These are phyloP conservation scores for Malthinus flaveolus DNA, from an alignment of 2,888 invertebrate genomes.

Conservation along the genomic window DNA sequence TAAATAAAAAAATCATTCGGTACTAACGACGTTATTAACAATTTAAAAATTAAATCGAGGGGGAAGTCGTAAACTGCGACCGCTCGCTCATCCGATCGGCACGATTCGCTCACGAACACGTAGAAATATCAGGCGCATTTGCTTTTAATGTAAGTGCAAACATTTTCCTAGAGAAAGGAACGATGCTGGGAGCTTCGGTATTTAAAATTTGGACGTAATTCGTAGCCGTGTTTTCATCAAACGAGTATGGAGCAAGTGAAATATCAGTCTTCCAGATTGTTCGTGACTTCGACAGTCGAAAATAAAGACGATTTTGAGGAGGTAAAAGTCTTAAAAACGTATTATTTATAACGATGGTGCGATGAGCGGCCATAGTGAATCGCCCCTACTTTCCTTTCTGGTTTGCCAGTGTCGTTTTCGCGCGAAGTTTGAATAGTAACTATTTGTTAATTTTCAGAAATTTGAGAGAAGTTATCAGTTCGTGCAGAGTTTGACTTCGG, in stretches of 20 bases:
- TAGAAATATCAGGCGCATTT: conserved; percentile 55
- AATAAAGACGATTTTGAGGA: conserved; percentile 89
- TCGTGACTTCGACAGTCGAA: conserved; percentile 81
- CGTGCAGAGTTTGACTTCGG: conserved; percentile 76
- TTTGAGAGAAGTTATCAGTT: conserved; percentile 82
- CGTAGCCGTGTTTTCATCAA: conserved; percentile 58
- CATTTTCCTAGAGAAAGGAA: conserved; percentile 58
- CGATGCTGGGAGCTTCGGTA: conserved; percentile 66
- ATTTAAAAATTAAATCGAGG: neutral
- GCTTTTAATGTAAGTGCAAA: conserved; percentile 54
- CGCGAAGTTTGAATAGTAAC: conserved; percentile 48
- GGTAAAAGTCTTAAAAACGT: conserved; percentile 66
- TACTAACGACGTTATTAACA: neutral
- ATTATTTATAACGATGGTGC: conserved; percentile 55
- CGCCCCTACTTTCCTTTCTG: conserved; percentile 52
- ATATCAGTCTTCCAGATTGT: conserved; percentile 72
- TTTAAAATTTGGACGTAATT: conserved; percentile 61
- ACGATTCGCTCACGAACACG: conserved; percentile 39
- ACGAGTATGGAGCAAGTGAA: conserved; percentile 63
- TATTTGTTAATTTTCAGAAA: conserved; percentile 67
- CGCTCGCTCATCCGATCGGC: conserved; percentile 38
- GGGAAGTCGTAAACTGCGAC: conserved; percentile 6
- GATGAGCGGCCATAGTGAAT: conserved; percentile 60
- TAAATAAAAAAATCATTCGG: too few species aligned
- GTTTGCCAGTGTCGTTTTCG: conserved; percentile 37